phyloP scores from a whole-genome alignment of 2,888 invertebrate genomes.

The Macropis europaea region DNA sequence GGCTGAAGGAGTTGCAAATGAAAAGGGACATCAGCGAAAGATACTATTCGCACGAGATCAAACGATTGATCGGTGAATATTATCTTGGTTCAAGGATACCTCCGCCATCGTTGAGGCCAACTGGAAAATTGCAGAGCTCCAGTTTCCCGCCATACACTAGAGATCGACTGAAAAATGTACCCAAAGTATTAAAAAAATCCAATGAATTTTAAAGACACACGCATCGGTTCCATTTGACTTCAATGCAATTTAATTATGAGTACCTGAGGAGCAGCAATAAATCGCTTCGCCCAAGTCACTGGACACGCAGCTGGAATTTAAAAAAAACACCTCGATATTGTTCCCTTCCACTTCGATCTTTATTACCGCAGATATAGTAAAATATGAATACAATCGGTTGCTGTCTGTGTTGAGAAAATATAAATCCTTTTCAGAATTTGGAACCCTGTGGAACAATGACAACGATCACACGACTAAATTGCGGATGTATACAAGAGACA shows the following conservation, averaged over 20 bases:
- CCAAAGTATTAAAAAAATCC: background rate
- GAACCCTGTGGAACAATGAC: constrained; percentile 70
- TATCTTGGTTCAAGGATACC: constrained; percentile 42
- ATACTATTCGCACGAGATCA: constrained; percentile 67
- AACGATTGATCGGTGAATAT: constrained; percentile 64
- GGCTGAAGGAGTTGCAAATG: constrained; percentile 66
- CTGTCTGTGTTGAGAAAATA: no score
- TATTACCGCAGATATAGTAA: no score
- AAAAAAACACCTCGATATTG: no score
- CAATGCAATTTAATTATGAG: no score
- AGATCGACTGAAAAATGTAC: constrained; percentile 18
- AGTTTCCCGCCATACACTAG: constrained; percentile 13
- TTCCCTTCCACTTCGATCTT: no score
- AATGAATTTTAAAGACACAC: no score
- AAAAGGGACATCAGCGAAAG: constrained; percentile 63
- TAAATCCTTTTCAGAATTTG: constrained; percentile 52
- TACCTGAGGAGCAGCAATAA: no score
- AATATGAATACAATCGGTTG: no score
- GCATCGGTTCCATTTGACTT: no score
- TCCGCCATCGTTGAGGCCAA: background rate
- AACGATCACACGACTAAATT: constrained; percentile 67
- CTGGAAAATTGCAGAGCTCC: constrained; percentile 10
- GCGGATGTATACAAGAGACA: constrained; percentile 68
- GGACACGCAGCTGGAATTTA: no score
- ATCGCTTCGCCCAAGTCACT: no score